Conservation (phyloP, 2,797 vertebrate genomes). For the Sebastes nivosus region DNA sequence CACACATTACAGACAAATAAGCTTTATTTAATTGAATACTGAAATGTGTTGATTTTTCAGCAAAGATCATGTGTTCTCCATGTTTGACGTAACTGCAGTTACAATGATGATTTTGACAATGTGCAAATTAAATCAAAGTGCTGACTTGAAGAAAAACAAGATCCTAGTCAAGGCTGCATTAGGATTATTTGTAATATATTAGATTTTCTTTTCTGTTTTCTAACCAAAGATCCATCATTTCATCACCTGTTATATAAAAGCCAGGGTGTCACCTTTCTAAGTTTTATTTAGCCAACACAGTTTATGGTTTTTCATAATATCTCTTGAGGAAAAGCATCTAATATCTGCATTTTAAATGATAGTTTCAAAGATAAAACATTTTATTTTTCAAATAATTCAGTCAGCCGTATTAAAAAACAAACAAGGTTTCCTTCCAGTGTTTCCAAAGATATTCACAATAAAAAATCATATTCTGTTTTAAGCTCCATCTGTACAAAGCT, state of each 20-base stretch:
- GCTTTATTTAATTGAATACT: background rate
- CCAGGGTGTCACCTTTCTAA: accelerated
- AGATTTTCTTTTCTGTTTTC: background rate
- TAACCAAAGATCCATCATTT: no score
- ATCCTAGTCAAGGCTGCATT: background rate
- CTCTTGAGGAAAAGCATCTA: background rate
- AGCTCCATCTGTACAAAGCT: background rate
- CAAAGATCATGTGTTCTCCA: background rate
- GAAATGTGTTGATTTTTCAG: no score
- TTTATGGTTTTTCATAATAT: background rate
- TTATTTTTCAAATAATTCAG: background rate
- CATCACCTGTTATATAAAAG: no score
- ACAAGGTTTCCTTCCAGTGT: background rate
- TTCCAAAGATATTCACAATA: background rate
- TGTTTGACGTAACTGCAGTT: background rate
- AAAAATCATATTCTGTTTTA: background rate
- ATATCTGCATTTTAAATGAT: background rate
- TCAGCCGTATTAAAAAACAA: background rate
- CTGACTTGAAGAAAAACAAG: background rate
- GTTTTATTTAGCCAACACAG: background rate
- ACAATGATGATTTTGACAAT: background rate
- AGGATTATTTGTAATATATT: background rate
- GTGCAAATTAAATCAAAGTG: background rate
- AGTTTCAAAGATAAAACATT: background rate
- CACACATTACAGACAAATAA: no score